These are phyloP conservation scores for Nephrotoma appendiculata DNA, from an alignment of 2,888 invertebrate genomes.

Conservation along the genomic window DNA sequence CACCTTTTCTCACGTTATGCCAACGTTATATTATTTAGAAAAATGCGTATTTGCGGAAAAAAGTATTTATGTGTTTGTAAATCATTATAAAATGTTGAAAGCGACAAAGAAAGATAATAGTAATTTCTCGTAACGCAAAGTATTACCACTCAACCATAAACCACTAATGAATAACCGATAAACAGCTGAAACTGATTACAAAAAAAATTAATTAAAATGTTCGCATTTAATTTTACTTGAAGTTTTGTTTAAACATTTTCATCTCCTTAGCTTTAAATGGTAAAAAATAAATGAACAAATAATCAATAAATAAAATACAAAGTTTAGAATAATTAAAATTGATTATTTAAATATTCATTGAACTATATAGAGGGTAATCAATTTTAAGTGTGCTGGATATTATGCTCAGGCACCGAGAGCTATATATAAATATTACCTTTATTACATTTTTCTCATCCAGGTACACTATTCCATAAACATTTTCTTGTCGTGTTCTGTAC, in stretches of 20 bases:
- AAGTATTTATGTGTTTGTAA: no score
- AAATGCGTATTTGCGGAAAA: no score
- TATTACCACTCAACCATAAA: no score
- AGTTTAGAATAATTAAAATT: not conserved
- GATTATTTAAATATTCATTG: not conserved
- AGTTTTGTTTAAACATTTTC: not conserved
- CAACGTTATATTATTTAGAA: no score
- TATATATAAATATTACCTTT: not conserved
- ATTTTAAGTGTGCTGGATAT: not conserved
- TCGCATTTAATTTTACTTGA: not conserved
- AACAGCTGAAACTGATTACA: no score
- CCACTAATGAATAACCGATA: no score
- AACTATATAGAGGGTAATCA: not conserved
- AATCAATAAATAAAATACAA: not conserved
- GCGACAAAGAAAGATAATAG: no score
- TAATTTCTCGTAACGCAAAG: no score
- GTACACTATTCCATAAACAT: not conserved
- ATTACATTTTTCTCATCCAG: not conserved
- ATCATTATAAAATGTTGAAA: no score
- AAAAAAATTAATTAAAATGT: not conserved
- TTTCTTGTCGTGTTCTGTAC: not conserved
- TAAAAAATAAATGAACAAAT: not conserved
- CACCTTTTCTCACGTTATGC: no score
- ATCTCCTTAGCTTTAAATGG: not conserved
- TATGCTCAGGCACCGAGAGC: not conserved